Evolutionary conservation across 1,140 invertebrate species (phyloP), one percentile per base, ranked within the genome.

Genomic region (Aporrectodea caliginosa): DNA sequence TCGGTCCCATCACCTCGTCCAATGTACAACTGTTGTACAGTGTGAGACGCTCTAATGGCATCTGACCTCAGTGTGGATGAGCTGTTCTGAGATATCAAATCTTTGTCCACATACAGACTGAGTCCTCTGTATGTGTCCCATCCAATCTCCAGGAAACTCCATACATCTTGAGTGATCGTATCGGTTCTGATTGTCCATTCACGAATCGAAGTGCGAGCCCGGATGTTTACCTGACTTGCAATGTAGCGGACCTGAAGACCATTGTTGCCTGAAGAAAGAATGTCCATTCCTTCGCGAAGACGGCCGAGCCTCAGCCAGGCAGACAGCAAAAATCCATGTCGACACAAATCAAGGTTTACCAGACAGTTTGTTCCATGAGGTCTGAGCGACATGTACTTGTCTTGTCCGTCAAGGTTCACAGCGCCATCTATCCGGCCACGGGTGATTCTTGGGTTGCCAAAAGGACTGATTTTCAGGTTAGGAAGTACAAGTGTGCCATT

Each of bases 141-240:
- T 14, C 84, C 83, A 71, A 87, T 32, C 12, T 84, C 85, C 1
- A 88, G 79, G n/a, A 84, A 82, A 68, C 86, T 84, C 87, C 87
- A 88, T 1, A 82, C 70, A 16, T 84, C 80, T 16, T 73, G 34
- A 1, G 76, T 71, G 29, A 87, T 71, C 16, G 81, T 78, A 22
- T 80, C 79, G 0, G 84, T 84, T 1, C 79, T 77, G 0, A 84
- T 82, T 12, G 79, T 80, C 86, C 86, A 88, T 16, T 79, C 73
- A 75, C 82, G 83, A 30, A 71, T 79, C 16, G 78, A 35, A 1
- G 78, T 79, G 16, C 43, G 29, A 22, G 43, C 71, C 6, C n/a
- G 27, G 43, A 74, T 34, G 22, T 74, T n/a, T 16, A 79, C 2
- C 35, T 75, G 35, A 1, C 78, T 34, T 1, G 30, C 43, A 16